These are phyloP conservation scores for Hirtodrosophila alboralis DNA, from an alignment of 2,888 invertebrate species.

Conservation along the genomic window DNA sequence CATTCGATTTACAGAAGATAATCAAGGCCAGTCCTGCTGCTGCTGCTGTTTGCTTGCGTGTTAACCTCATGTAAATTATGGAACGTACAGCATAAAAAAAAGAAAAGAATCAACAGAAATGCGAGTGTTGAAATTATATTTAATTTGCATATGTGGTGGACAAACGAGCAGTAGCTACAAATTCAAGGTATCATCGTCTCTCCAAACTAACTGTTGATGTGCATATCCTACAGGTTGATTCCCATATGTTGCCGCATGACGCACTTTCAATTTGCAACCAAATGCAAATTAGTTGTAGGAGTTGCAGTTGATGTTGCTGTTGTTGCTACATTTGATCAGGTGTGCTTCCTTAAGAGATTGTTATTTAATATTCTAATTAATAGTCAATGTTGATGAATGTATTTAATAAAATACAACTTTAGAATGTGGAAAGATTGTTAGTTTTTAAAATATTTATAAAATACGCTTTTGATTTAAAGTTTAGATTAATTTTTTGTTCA, in stretches of 20 bases:
- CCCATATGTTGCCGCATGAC: conserved; percentile 22
- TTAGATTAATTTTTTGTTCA: no score
- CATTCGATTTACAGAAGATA: conserved; percentile 65
- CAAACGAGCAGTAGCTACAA: conserved; percentile 38
- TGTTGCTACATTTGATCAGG: conserved; percentile 6
- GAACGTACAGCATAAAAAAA: conserved; percentile 28
- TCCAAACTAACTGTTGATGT: conserved; percentile 8
- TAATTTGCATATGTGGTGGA: conserved; percentile 74
- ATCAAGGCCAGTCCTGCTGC: conserved; percentile 64
- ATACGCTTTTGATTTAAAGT: no score
- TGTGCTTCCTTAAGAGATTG: conserved; percentile 1
- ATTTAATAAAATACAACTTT: no score
- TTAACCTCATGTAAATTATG: conserved; percentile 78
- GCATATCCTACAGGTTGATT: conserved; percentile 9
- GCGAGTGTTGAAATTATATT: conserved; percentile 79
- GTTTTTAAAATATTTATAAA: no score
- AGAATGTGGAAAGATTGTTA: no score
- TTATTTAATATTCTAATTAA: background rate
- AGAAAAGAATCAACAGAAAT: conserved; percentile 55
- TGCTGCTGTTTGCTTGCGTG: conserved; percentile 62
- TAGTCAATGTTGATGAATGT: no score
- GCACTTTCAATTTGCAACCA: conserved; percentile 17
- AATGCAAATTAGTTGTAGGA: conserved; percentile 49
- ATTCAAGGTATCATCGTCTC: background rate
- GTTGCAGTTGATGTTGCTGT: conserved; percentile 6